Evolutionary conservation across 2,797 vertebrate genomes (phyloP), one percentile per base, ranked within the genome.

Genomic region (Malacoraja senta): DNA sequence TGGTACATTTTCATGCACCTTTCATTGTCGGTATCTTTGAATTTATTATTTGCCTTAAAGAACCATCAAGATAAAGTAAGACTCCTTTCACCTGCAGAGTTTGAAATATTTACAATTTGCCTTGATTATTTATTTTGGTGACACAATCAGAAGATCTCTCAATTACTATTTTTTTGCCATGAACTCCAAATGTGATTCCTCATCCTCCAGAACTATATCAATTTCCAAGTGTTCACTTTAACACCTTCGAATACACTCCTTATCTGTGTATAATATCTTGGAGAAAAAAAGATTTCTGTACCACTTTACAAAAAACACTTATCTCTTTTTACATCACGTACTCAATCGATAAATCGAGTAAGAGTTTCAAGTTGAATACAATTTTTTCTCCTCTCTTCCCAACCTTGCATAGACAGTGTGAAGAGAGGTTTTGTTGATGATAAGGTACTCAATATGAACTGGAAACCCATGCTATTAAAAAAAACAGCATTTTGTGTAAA

Each of bases 71-170:
- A 74, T 74, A n/a, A 76, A 74, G 24, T 91, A 53, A 74, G 90
- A 91, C 26, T 53, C 38, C 38, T 58, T 29, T 76, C 35, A 92
- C 35, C 76, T 44, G 90, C 90, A 92, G 29, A 68, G n/a, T 68
- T 88, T 88, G 84, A 88, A 88, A 92, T 72, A 68, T 92, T 76
- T 74, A 92, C 90, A 74, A 32, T 76, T 44, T 76, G 35, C 6
- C 44, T 92, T 76, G 44, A 29, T 76, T 74, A 53, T 53, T 92
- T 92, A 92, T 58, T 74, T 35, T 53, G 90, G 0, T 91, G 35
- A 24, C 68, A 44, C 71, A 76, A 7, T 92, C 29, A 10, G 26
- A 92, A 92, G 24, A 74, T 76, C 26, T 92, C 21, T 44, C 72
- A n/a, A 13, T 74, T 91, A 26, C 2, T 44, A 6, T 74, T 74